Conservation (phyloP, 1,140 invertebrate genomes). For the Spodoptera frugiperda region DNA sequence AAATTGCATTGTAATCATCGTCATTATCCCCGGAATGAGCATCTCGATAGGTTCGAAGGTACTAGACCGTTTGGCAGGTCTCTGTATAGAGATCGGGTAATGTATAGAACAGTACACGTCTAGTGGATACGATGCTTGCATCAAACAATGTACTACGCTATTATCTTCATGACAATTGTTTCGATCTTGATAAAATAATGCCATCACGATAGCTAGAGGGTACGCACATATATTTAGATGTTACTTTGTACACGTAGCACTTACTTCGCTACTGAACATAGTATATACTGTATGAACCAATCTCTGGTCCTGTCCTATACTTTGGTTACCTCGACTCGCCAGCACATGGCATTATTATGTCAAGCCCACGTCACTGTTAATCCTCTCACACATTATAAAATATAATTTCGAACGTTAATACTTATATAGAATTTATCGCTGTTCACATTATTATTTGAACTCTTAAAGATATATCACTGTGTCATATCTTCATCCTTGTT, state of each 20-base stretch:
- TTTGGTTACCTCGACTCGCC: neutral
- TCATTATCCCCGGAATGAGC: neutral
- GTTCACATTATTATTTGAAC: slow-evolving; percentile 64
- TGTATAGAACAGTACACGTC: slow-evolving; percentile 46
- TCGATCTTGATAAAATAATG: slow-evolving; percentile 73
- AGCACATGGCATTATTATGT: slow-evolving; percentile 72
- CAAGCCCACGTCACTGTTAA: slow-evolving; percentile 74
- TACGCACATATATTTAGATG: slow-evolving; percentile 48
- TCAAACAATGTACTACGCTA: slow-evolving; percentile 62
- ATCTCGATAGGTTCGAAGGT: slow-evolving; percentile 11
- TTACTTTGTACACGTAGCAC: too few species aligned
- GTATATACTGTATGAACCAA: too few species aligned
- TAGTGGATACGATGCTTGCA: slow-evolving; percentile 63
- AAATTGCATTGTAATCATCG: slow-evolving; percentile 18
- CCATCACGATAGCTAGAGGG: slow-evolving; percentile 58
- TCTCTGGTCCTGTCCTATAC: too few species aligned
- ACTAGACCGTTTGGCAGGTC: neutral
- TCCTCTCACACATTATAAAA: slow-evolving; percentile 71
- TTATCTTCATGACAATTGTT: slow-evolving; percentile 60
- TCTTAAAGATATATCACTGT: slow-evolving; percentile 71
- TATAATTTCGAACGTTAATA: slow-evolving; percentile 73
- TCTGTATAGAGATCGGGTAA: slow-evolving; percentile 8
- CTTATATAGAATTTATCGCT: slow-evolving; percentile 70
- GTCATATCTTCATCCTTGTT: slow-evolving; percentile 82
- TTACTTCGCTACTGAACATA: too few species aligned